These are phyloP conservation scores for Pseudorectes ferrugineus DNA, from an alignment of 2,113 vertebrate genomes.

Conservation along the genomic window DNA sequence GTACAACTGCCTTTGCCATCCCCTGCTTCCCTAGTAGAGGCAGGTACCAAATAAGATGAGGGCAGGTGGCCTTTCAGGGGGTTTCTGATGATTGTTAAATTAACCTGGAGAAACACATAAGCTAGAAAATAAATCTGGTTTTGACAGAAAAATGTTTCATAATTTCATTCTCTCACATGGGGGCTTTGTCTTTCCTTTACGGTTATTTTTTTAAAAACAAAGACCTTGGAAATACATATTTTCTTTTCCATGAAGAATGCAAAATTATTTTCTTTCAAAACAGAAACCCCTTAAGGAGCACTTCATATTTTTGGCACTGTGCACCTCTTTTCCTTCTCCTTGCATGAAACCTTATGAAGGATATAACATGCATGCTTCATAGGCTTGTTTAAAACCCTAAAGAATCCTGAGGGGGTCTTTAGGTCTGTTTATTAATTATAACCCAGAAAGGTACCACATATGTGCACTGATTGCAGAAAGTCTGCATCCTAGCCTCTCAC, in stretches of 20 bases:
- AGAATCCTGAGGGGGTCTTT: conserved; percentile 41
- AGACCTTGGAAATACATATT: background rate
- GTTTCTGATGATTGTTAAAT: conserved; percentile 13
- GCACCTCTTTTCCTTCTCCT: background rate
- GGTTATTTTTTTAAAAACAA: background rate
- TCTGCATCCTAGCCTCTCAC: background rate
- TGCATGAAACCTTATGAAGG: background rate
- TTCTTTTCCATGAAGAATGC: background rate
- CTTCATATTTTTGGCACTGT: background rate
- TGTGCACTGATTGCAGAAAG: conserved; percentile 39
- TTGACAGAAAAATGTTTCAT: background rate
- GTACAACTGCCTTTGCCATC: background rate
- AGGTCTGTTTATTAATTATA: conserved; percentile 49
- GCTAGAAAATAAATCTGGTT: conserved; percentile 11
- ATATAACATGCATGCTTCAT: conserved; percentile 2
- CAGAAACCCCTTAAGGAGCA: background rate
- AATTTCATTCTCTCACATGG: background rate
- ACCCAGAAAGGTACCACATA: conserved; percentile 45
- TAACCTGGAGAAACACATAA: background rate
- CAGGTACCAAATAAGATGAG: conserved; percentile 2
- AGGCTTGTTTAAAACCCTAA: conserved; percentile 9
- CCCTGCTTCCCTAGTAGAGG: background rate
- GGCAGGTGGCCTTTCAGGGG: background rate
- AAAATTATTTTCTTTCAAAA: conserved; percentile 45
- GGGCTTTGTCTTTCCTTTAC: background rate